A percentile compares a stretch with the other conserved stretches of the same genome.
Evolutionary conservation across 2,888 invertebrate genomes (phyloP).

Genomic region (Lasioglossum morio): DNA sequence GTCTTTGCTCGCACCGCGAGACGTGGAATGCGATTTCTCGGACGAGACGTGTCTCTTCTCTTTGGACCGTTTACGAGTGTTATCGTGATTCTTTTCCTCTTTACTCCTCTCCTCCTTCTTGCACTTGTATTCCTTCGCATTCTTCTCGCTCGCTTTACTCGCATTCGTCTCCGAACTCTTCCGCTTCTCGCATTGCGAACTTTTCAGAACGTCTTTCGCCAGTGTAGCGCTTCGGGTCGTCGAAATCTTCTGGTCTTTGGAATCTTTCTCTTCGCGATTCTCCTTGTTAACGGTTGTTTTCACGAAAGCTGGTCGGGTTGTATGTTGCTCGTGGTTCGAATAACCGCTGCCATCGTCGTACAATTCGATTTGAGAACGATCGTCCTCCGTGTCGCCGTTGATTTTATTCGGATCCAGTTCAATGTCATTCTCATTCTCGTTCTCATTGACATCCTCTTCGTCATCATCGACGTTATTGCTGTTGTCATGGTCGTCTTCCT

Average conservation of each 20-base stretch:
- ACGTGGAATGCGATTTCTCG: slow-evolving; percentile 48
- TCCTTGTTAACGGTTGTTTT: not conserved
- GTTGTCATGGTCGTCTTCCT: not conserved
- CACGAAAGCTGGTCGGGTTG: not conserved
- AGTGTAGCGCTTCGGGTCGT: not conserved
- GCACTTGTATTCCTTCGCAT: slow-evolving; percentile 30
- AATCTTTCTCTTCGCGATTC: not conserved
- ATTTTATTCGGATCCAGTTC: not conserved
- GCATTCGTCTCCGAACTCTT: slow-evolving; percentile 31
- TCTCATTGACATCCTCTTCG: not conserved
- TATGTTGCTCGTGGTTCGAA: not conserved
- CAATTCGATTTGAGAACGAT: not conserved
- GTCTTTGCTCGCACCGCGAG: slow-evolving; percentile 46
- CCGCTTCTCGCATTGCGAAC: not conserved
- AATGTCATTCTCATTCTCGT: not conserved
- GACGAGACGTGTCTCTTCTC: slow-evolving; percentile 43
- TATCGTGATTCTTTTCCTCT: slow-evolving; percentile 56
- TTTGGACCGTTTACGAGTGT: slow-evolving; percentile 55
- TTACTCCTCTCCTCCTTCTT: slow-evolving; percentile 41
- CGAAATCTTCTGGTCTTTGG: not conserved
- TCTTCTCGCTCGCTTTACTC: slow-evolving; percentile 5
- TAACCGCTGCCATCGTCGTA: not conserved
- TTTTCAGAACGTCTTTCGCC: slow-evolving; percentile 22
- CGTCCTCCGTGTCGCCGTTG: not conserved
- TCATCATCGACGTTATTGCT: not conserved